Evolutionary conservation across 1,140 invertebrate genomes (phyloP).

Genomic region (Chlorops oryzae): DNA sequence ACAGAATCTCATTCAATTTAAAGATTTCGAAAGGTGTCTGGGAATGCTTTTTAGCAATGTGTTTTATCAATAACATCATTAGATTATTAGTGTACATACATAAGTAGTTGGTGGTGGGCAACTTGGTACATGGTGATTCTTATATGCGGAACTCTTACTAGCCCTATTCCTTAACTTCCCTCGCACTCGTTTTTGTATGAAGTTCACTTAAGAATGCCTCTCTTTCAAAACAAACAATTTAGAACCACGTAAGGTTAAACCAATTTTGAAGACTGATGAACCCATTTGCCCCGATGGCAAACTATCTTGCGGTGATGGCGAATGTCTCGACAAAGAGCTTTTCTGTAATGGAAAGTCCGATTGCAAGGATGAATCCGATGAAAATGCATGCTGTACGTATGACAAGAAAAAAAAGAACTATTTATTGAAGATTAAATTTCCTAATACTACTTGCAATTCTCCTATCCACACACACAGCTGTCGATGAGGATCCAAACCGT

Average conservation of each 20-base stretch:
- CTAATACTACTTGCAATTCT: not conserved
- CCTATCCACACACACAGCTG: conserved; percentile 54
- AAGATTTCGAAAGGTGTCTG: too few relatives aligned
- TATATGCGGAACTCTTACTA: too few relatives aligned
- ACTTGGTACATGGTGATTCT: too few relatives aligned
- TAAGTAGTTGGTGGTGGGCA: too few relatives aligned
- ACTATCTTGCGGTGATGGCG: conserved; percentile 80
- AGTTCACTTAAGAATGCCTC: too few relatives aligned
- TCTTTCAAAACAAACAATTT: too few relatives aligned
- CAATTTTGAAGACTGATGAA: conserved; percentile 84
- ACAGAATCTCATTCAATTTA: too few relatives aligned
- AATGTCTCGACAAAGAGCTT: conserved; percentile 82
- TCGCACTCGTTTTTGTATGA: too few relatives aligned
- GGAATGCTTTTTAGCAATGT: too few relatives aligned
- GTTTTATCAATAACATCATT: too few relatives aligned
- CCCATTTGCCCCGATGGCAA: conserved; percentile 82
- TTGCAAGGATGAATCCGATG: conserved; percentile 90
- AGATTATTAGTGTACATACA: too few relatives aligned
- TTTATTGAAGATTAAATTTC: not conserved
- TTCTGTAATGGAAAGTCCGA: conserved; percentile 90
- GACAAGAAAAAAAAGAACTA: not conserved
- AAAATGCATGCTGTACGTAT: conserved; percentile 90
- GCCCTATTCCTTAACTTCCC: too few relatives aligned
- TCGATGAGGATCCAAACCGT: conserved; percentile 81
- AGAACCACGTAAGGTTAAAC: conserved; percentile 84